phyloP scores from a whole-genome alignment of 2,113 vertebrate species.

The Pavo muticus region DNA sequence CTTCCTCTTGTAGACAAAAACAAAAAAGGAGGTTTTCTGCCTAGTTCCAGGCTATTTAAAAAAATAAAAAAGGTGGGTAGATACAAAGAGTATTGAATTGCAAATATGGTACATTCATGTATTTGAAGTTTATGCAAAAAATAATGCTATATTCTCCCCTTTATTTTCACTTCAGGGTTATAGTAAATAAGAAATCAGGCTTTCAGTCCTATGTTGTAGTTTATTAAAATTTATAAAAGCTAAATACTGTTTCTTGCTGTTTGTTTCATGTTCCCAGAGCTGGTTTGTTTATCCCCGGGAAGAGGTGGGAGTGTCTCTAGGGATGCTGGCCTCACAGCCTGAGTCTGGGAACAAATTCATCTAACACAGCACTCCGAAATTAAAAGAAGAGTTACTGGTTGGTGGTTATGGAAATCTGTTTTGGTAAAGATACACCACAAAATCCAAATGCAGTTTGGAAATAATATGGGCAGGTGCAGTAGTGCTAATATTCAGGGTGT shows the following conservation, averaged over 20 bases:
- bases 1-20: neutral
- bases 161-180: slow-evolving; percentile 28
- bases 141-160: neutral
- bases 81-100: neutral
- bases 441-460: slow-evolving; percentile 46
- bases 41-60: neutral
- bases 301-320: slow-evolving; percentile 61
- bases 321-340: slow-evolving; percentile 33
- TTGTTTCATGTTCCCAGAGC: slow-evolving; percentile 50
- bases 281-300: slow-evolving; percentile 62
- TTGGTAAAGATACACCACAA: slow-evolving; percentile 36
- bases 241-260: slow-evolving; percentile 48
- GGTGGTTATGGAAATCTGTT: slow-evolving; percentile 50
- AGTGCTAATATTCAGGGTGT: slow-evolving; percentile 1
- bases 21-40: neutral
- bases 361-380: slow-evolving; percentile 38
- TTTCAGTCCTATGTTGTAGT: slow-evolving; percentile 18
- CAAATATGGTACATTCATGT: neutral
- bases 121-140: slow-evolving; percentile 26
- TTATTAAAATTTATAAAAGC: slow-evolving; percentile 59
- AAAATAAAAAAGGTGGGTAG: neutral
- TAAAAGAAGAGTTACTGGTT: slow-evolving; percentile 62
- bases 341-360: slow-evolving; percentile 58
- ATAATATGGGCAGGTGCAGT: neutral
- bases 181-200: slow-evolving; percentile 10